These are phyloP conservation scores for Xenops minutus DNA, from an alignment of 2,797 vertebrate genomes.

Conservation along the genomic window DNA sequence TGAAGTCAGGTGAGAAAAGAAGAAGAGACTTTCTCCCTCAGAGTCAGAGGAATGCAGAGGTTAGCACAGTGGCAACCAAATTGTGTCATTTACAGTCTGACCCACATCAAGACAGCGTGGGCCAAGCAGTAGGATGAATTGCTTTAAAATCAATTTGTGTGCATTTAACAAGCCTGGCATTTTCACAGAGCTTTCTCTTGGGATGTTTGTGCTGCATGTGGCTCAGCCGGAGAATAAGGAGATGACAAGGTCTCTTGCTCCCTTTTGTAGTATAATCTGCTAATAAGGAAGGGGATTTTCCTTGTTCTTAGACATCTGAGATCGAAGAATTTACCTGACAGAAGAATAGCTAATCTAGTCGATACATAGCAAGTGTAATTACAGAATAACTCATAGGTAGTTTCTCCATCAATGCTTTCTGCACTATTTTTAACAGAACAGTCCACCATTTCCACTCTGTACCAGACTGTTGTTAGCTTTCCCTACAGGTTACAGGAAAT, in stretches of 20 bases:
- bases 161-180: not conserved
- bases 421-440: not conserved
- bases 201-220: not conserved
- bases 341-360: not conserved
- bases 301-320: not conserved
- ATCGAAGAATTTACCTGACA: not conserved
- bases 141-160: rapidly evolving
- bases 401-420: not conserved
- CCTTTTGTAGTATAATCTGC: not conserved
- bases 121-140: not conserved
- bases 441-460: not conserved
- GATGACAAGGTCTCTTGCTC: not conserved
- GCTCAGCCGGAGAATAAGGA: not conserved
- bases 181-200: not conserved
- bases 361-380: rapidly evolving
- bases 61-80: not conserved
- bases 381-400: not conserved
- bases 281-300: not conserved
- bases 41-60: slow-evolving; percentile 4
- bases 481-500: not conserved
- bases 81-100: not conserved
- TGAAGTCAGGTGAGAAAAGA: slow-evolving; percentile 52
- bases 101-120: not conserved
- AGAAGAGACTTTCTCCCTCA: slow-evolving; percentile 1
- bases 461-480: not conserved